phyloP scores from a whole-genome alignment of 2,888 invertebrate species.

The Plemyria rubiginata region DNA sequence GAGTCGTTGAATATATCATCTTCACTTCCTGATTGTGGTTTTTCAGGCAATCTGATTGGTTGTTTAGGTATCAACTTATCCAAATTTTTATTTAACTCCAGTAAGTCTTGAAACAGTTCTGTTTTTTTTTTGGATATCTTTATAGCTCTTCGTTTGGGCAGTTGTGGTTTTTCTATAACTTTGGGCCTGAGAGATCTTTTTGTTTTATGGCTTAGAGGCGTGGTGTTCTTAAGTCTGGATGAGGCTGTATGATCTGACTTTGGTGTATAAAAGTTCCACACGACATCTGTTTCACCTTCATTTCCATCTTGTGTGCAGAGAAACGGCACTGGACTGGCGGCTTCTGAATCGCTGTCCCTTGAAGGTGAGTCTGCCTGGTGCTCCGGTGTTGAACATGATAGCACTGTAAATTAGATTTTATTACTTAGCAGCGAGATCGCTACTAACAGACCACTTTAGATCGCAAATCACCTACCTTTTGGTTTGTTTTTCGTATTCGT shows the following conservation, averaged over 20 bases:
- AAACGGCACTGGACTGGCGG: constrained; percentile 78
- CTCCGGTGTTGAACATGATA: constrained; percentile 76
- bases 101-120: constrained; percentile 72
- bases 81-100: constrained; percentile 76
- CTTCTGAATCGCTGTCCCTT: constrained; percentile 75
- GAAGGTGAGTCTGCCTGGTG: constrained; percentile 69
- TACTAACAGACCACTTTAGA: not conserved
- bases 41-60: constrained; percentile 45
- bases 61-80: constrained; percentile 68
- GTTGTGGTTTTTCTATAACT: constrained; percentile 61
- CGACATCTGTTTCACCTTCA: constrained; percentile 78
- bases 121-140: constrained; percentile 65
- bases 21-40: constrained; percentile 64
- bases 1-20: constrained; percentile 73
- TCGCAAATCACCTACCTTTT: constrained; percentile 18
- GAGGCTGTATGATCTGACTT: constrained; percentile 62
- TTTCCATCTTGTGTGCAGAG: constrained; percentile 80
- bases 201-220: constrained; percentile 69
- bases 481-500: constrained; percentile 65
- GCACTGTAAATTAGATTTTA: constrained; percentile 52
- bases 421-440: not conserved
- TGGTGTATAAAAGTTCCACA: constrained; percentile 82
- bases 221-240: constrained; percentile 64
- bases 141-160: constrained; percentile 63
- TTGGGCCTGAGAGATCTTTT: constrained; percentile 62